phyloP scores from a whole-genome alignment of 1,140 invertebrate species.

The Pinna nobilis region DNA sequence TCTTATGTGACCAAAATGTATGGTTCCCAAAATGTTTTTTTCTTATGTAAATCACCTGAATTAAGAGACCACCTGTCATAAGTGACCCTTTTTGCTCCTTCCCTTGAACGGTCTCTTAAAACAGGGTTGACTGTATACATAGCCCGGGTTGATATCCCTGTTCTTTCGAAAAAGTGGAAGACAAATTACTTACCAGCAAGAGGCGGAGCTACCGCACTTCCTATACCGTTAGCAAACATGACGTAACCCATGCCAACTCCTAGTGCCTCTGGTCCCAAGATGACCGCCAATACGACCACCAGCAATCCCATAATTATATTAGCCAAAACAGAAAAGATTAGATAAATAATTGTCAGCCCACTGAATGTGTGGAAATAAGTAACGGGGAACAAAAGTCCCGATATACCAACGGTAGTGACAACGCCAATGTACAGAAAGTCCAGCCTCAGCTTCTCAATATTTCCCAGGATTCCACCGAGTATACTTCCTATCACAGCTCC shows the following conservation, averaged over 20 bases:
- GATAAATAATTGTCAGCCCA: constrained; percentile 20
- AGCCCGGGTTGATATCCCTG: too few relatives aligned
- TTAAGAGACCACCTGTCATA: too few relatives aligned
- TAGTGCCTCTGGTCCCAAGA: constrained; percentile 58
- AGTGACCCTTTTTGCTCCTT: too few relatives aligned
- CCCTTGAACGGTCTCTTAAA: too few relatives aligned
- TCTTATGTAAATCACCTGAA: background rate
- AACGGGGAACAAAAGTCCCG: constrained; percentile 39
- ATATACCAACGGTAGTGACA: constrained; percentile 48
- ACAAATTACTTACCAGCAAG: constrained; percentile 62
- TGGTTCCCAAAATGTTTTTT: too few relatives aligned
- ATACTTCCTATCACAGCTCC: constrained; percentile 58
- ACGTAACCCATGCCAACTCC: constrained; percentile 64
- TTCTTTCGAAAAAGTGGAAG: too few relatives aligned
- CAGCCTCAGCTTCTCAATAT: constrained; percentile 47
- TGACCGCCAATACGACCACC: constrained; percentile 57
- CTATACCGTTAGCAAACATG: constrained; percentile 67
- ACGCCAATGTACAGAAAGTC: constrained; percentile 50
- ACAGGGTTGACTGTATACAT: too few relatives aligned
- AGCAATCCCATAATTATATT: constrained; percentile 63
- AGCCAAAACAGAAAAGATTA: constrained; percentile 52
- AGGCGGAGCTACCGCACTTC: constrained; percentile 60
- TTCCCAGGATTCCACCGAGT: constrained; percentile 59
- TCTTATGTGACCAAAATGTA: too few relatives aligned
- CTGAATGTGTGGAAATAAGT: constrained; percentile 36